These are phyloP conservation scores for Orius laevigatus DNA, from an alignment of 1,140 invertebrate species.

Conservation along the genomic window DNA sequence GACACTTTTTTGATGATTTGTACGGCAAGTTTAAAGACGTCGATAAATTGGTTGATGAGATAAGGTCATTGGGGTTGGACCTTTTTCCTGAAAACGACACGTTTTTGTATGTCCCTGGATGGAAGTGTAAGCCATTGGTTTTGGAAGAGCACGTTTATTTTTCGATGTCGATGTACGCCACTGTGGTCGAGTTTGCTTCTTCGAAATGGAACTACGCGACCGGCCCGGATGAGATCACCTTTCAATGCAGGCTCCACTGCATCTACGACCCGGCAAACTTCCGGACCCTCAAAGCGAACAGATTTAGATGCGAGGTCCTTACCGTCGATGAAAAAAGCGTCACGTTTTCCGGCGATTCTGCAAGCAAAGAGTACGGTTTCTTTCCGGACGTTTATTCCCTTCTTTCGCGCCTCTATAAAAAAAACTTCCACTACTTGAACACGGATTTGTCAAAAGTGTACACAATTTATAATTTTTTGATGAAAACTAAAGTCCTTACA, in stretches of 20 bases:
- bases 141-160: slow-evolving; percentile 5
- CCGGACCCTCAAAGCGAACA: too few species aligned
- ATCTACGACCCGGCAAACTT: too few species aligned
- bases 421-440: too few species aligned
- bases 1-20: not conserved
- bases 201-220: not conserved
- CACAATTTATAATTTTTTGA: too few species aligned
- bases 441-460: too few species aligned
- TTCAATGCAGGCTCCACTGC: too few species aligned
- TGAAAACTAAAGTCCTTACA: too few species aligned
- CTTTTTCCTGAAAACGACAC: not conserved
- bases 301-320: too few species aligned
- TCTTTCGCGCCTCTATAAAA: not conserved
- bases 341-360: too few species aligned
- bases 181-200: slow-evolving; percentile 1
- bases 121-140: not conserved
- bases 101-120: not conserved
- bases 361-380: not conserved
- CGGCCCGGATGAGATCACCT: too few species aligned
- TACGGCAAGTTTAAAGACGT: not conserved
- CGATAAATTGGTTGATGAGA: not conserved
- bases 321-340: too few species aligned
- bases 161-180: slow-evolving; percentile 2
- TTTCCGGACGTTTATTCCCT: slow-evolving; percentile 6
- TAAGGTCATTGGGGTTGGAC: slow-evolving; percentile 1